A percentile compares a stretch with the other conserved stretches of the same genome.
phyloP scores from a whole-genome alignment of 2,888 invertebrate genomes.

The Selenia dentaria region DNA sequence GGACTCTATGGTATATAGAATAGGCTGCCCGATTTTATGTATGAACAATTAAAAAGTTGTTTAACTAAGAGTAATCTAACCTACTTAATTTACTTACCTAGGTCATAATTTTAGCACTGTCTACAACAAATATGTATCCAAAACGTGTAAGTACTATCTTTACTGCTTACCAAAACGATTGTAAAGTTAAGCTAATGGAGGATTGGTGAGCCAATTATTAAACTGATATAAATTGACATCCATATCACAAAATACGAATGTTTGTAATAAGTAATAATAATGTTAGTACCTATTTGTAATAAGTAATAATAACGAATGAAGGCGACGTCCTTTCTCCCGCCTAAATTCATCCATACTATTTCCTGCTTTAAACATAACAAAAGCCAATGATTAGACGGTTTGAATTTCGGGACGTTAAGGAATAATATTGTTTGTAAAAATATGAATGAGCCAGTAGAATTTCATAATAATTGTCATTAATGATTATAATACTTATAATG shows the following conservation, averaged over 20 bases:
- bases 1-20: no score
- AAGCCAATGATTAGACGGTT: constrained; percentile 1
- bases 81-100: no score
- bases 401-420: constrained; percentile 1
- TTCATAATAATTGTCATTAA: constrained; percentile 44
- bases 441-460: constrained; percentile 31
- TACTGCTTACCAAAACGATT: no score
- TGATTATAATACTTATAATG: constrained; percentile 42
- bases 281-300: background rate
- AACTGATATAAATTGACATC: constrained; percentile 1
- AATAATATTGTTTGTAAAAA: constrained; percentile 10
- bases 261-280: constrained; percentile 4
- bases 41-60: no score
- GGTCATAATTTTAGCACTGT: no score
- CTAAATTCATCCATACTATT: constrained; percentile 13
- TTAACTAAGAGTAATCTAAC: no score
- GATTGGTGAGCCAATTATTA: constrained; percentile 8
- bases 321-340: constrained; percentile 23
- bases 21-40: no score
- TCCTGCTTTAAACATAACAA: constrained; percentile 1
- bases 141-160: no score
- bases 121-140: no score
- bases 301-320: constrained; percentile 4
- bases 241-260: constrained; percentile 13
- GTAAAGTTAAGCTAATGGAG: no score